Percentiles rank a stretch among this genome's conserved stretches.
phyloP scores from a whole-genome alignment of 2,113 vertebrate species.

The Zosterops hypoxanthus region DNA sequence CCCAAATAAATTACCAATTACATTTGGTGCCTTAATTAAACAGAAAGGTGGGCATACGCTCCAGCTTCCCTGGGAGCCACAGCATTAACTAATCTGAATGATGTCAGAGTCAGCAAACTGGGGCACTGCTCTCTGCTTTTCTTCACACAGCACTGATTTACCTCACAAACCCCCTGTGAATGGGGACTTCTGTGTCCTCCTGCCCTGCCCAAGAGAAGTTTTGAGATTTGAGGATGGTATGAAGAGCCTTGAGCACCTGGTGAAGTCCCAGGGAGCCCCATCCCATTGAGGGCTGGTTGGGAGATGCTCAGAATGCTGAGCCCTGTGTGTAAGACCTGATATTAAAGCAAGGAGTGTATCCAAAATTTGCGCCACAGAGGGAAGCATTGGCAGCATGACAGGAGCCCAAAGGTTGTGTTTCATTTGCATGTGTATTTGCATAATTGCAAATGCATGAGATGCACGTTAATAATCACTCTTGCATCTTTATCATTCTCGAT shows the following conservation, averaged over 20 bases:
- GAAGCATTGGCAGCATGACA: slow-evolving; percentile 54
- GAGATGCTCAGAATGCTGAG: background rate
- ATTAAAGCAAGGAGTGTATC: background rate
- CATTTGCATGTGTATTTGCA: slow-evolving; percentile 57
- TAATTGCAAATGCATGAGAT: slow-evolving; percentile 60
- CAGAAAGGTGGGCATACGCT: slow-evolving; percentile 55
- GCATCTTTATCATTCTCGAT: slow-evolving; percentile 61
- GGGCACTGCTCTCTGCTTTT: background rate
- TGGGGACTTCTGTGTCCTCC: background rate
- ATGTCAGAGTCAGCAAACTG: background rate
- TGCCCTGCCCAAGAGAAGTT: background rate
- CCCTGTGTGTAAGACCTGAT: background rate
- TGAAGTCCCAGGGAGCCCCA: background rate
- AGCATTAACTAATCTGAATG: slow-evolving; percentile 49
- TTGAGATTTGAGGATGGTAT: background rate
- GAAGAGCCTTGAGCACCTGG: background rate
- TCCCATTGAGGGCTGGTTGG: background rate
- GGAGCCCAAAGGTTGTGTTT: slow-evolving; percentile 50
- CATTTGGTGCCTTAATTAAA: slow-evolving; percentile 43
- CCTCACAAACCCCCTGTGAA: background rate
- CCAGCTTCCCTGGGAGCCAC: slow-evolving; percentile 26
- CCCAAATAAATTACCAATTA: slow-evolving; percentile 51
- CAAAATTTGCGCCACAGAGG: slow-evolving; percentile 39
- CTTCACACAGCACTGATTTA: background rate
- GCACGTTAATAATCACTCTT: slow-evolving; percentile 50